Evolutionary conservation across 1,140 invertebrate genomes (phyloP).

Genomic region (Sinella curviseta): DNA sequence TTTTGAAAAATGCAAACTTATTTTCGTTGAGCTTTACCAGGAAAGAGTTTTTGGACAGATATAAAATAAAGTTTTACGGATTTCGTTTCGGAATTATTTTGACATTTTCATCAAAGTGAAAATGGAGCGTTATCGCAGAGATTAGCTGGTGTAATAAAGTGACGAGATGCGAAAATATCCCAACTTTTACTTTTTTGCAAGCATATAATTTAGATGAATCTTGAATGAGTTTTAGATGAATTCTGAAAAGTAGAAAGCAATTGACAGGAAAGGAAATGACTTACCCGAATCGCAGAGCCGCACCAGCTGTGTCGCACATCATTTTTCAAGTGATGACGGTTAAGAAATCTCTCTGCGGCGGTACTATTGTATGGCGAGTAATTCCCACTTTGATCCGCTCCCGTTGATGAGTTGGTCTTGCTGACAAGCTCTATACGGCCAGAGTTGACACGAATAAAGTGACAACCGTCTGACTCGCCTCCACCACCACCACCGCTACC

Average conservation of each 20-base stretch:
- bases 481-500: background rate
- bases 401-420: conserved; percentile 17
- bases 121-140: no score
- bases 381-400: conserved; percentile 28
- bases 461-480: conserved; percentile 36
- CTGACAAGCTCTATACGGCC: conserved; percentile 48
- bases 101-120: no score
- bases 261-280: background rate
- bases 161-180: background rate
- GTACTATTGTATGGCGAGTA: conserved; percentile 17
- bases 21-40: background rate
- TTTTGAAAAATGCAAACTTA: background rate
- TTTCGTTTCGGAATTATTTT: background rate
- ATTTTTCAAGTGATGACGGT: conserved; percentile 25
- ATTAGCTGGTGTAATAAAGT: no score
- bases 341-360: conserved; percentile 33
- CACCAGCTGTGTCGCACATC: conserved; percentile 47
- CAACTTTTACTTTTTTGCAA: background rate
- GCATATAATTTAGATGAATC: background rate
- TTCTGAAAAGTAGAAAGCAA: no score
- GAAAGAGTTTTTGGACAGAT: no score
- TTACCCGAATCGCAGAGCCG: conserved; percentile 46
- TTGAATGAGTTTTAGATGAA: no score
- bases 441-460: conserved; percentile 49
- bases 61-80: background rate